Evolutionary conservation across 2,888 invertebrate species (phyloP), one percentile per base, ranked within the genome.

Genomic region (Cordilura impudica): DNA sequence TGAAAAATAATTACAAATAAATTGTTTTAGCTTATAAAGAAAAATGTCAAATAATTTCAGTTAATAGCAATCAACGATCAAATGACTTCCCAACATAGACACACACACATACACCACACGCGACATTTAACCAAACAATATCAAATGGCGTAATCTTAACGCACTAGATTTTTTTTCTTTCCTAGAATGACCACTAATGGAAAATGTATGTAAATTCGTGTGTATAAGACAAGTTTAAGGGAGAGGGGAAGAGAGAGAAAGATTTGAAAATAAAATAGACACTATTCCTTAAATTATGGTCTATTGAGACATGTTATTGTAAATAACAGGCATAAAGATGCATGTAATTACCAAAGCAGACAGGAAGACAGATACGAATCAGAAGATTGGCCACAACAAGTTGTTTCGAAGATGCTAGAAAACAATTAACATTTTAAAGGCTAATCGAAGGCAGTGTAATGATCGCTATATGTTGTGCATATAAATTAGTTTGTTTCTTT

Each of bases 291-390:
- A 35, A 35, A 35, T 35, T 35, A 35, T 35, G 35, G 35, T 63
- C 70, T 60, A 60, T 76, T 61, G 76, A 72, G 54, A 54, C 61
- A 72, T 77, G 77, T 77, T 71, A 56, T 23, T 56, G 54, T 43
- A 67, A 71, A 77, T 67, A 72, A 67, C 61, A 70, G 18, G 49
- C 58, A 61, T 71, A 54, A 72, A 77, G 18, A 61, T 72, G 66
- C 54, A 51, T 61, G 77, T 77, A 77, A 77, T 77, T 77, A 66
- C 60, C 63, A 35, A 35, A 2, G 35, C 10, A 1, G 35, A 35
- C 35, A 35, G 35, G 2, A 3, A 35, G 10, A 10, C 35, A n/a
- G 35, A 35, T n/a, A n/a, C 35, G 3, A 10, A 12, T 12, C 12
- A 12, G n/a, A 58, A 5, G 58, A 58, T 35, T 47, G 31, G 63